These are phyloP conservation scores for human DNA, from an alignment of 2,113 vertebrate species.

Conservation along the genomic window GRCh38 chrX:68100001-68100500, in stretches of 20 bases:
- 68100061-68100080: constrained; percentile 16
- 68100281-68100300: background rate
- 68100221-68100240: background rate
- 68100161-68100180: background rate
- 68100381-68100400: background rate
- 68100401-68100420: background rate
- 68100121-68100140: background rate
- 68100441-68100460: background rate
- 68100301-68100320: background rate
- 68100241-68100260: background rate
- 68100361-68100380: constrained; percentile 5
- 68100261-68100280: background rate
- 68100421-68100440: constrained; percentile 10
- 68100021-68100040: background rate
- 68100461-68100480: background rate
- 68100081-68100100: constrained; percentile 32
- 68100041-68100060: background rate
- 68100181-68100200: background rate
- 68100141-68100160: background rate
- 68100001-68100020: background rate
- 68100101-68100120: background rate
- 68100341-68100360: background rate
- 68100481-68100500: background rate
- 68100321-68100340: background rate
- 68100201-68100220: background rate